A percentile compares a stretch with the other conserved stretches of the same genome.
Conservation (phyloP, 2,113 vertebrate species). For the Pampusana beccarii region DNA sequence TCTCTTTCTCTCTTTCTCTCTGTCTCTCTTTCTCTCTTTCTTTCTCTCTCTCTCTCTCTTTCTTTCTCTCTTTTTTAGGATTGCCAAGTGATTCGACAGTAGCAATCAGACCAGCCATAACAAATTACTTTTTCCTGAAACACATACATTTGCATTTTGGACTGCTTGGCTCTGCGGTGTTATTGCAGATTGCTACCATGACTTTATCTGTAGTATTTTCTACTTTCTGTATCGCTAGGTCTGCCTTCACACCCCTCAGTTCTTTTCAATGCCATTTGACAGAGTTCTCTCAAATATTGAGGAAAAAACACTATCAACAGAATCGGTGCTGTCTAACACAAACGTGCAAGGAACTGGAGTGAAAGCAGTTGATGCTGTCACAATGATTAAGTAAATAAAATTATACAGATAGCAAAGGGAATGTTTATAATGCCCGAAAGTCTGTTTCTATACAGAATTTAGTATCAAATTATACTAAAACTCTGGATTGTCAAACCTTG, state of each 20-base stretch:
- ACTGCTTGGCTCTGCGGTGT: neutral
- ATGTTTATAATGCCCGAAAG: neutral
- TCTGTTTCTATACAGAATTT: neutral
- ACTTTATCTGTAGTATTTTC: neutral
- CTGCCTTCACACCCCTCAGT: neutral
- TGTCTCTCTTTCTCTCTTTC: no score
- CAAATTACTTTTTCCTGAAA: slow-evolving; percentile 15
- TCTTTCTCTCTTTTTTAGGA: neutral
- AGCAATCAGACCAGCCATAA: neutral
- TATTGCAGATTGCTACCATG: neutral
- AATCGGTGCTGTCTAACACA: neutral
- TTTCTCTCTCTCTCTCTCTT: no score
- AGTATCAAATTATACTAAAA: neutral
- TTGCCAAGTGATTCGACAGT: neutral
- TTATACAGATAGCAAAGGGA: neutral
- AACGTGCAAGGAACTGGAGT: neutral
- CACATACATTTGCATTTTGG: neutral
- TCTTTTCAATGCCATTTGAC: neutral
- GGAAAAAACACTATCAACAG: neutral
- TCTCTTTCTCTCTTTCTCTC: no score
- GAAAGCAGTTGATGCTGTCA: neutral
- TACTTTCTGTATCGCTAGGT: neutral
- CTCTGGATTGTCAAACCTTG: neutral
- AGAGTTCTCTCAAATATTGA: neutral
- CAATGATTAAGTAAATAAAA: neutral